phyloP scores from a whole-genome alignment of 2,113 vertebrate species.

The Carassius carassius region DNA sequence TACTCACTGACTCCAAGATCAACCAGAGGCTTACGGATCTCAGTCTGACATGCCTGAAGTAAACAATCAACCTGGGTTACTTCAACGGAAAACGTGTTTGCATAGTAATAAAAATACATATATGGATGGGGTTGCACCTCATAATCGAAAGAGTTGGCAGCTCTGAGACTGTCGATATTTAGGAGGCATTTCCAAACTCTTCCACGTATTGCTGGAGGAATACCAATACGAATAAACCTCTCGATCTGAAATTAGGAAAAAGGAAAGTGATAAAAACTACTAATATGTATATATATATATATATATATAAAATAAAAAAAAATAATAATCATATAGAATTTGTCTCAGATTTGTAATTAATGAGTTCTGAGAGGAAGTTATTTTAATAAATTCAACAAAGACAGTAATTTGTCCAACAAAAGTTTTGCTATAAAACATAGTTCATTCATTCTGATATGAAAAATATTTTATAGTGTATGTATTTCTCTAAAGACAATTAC shows the following conservation, averaged over 20 bases:
- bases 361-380: background rate
- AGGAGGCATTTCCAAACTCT: slow-evolving; percentile 74
- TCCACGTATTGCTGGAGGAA: slow-evolving; percentile 68
- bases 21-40: slow-evolving; percentile 70
- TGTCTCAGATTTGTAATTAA: background rate
- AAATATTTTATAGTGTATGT: background rate
- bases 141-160: slow-evolving; percentile 69
- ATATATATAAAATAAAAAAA: no score
- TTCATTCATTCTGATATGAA: background rate
- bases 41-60: slow-evolving; percentile 66
- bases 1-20: slow-evolving; percentile 75
- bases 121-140: slow-evolving; percentile 60
- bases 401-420: background rate
- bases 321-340: background rate
- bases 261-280: background rate
- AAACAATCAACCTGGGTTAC: background rate
- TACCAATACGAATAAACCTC: slow-evolving; percentile 71
- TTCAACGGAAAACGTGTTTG: background rate
- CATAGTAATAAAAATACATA: background rate
- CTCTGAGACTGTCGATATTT: slow-evolving; percentile 57
- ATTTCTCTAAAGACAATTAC: background rate
- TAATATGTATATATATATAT: no score
- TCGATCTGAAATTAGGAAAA: slow-evolving; percentile 66
- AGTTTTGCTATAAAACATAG: background rate
- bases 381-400: background rate